phyloP scores from a whole-genome alignment of 2,888 invertebrate species.

The Dasypogon diadema region DNA sequence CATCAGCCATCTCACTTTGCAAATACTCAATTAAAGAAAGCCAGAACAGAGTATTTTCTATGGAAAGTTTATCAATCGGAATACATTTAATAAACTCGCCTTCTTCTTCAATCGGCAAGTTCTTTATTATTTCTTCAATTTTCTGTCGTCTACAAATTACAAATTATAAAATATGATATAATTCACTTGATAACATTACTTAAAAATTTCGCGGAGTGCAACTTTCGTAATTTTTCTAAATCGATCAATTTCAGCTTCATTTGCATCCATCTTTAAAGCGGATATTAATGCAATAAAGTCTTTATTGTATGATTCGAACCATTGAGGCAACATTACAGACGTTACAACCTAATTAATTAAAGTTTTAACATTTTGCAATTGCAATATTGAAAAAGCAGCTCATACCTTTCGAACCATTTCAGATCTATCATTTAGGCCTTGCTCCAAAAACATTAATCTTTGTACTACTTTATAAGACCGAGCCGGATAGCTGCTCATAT shows the following conservation, averaged over 20 bases:
- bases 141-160: slow-evolving; percentile 63
- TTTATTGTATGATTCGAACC: slow-evolving; percentile 80
- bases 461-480: slow-evolving; percentile 74
- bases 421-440: slow-evolving; percentile 75
- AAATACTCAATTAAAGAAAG: slow-evolving; percentile 71
- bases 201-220: slow-evolving; percentile 72
- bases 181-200: too few relatives aligned
- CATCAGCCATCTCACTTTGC: slow-evolving; percentile 63
- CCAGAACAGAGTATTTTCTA: slow-evolving; percentile 76
- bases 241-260: slow-evolving; percentile 74
- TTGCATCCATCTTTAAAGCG: slow-evolving; percentile 80
- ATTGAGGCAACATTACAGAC: slow-evolving; percentile 75
- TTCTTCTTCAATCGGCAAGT: slow-evolving; percentile 65
- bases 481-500: slow-evolving; percentile 68
- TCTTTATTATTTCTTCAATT: slow-evolving; percentile 66
- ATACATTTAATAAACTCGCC: slow-evolving; percentile 69
- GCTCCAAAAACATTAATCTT: slow-evolving; percentile 73
- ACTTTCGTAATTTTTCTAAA: slow-evolving; percentile 71
- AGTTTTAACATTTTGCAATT: too few relatives aligned
- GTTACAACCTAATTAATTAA: slow-evolving; percentile 64
- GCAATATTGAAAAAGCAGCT: background rate
- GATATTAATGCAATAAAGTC: slow-evolving; percentile 80
- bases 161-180: slow-evolving; percentile 25
- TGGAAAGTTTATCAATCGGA: slow-evolving; percentile 69
- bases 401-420: slow-evolving; percentile 68